Percentiles rank a stretch among this genome's conserved stretches.
phyloP scores from a whole-genome alignment of 2,113 vertebrate genomes.

The Tragelaphus scriptus region DNA sequence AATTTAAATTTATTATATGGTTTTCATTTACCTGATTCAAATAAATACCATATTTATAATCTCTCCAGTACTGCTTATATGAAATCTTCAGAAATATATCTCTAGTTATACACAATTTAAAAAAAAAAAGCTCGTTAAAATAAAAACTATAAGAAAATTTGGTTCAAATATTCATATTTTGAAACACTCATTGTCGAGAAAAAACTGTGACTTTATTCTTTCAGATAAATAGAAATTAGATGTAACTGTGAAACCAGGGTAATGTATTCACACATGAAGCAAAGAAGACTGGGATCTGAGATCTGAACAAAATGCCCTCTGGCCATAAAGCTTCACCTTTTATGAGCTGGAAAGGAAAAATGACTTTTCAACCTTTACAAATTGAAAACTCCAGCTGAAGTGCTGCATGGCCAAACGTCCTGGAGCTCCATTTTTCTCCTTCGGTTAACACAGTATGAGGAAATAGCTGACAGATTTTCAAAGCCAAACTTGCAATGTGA shows the following conservation, averaged over 20 bases:
- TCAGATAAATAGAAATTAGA: not conserved
- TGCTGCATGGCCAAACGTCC: not conserved
- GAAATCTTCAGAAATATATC: not conserved
- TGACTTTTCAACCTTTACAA: not conserved
- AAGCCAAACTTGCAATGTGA: conserved; percentile 14
- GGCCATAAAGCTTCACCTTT: not conserved
- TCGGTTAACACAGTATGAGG: not conserved
- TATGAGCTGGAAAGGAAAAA: not conserved
- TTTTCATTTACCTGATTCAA: not conserved
- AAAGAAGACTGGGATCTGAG: not conserved
- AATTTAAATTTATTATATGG: not conserved
- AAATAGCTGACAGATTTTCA: conserved; percentile 2
- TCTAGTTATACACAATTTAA: not conserved
- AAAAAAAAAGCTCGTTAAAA: not conserved
- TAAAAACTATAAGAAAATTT: not conserved
- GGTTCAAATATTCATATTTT: not conserved
- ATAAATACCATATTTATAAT: not conserved
- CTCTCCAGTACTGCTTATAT: not conserved
- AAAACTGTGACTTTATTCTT: not conserved
- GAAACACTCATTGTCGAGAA: not conserved
- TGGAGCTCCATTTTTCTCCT: not conserved
- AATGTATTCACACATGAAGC: not conserved
- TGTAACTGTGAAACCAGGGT: not conserved
- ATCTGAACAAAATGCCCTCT: conserved; percentile 1
- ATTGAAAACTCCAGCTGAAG: conserved; percentile 21